Evolutionary conservation across 2,797 vertebrate species (phyloP), one percentile per base, ranked within the genome.

Genomic region (Rousettus madagascariensis): DNA sequence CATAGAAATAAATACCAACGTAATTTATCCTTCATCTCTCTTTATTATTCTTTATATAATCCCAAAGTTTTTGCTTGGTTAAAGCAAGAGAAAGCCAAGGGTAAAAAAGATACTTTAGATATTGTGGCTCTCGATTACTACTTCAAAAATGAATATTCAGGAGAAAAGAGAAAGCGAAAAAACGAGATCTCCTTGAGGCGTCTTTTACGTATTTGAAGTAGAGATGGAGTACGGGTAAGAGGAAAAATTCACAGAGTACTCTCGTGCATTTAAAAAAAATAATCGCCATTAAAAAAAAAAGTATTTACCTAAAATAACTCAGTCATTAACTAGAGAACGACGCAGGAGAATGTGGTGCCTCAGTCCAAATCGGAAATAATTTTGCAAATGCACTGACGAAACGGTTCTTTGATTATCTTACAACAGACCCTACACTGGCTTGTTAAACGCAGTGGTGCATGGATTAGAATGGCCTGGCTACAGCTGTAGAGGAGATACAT

Each of bases 71-170:
- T 86, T 92, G 19, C 33, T 78, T 89, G 72, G 61, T 91, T 90
- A 78, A 86, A 94, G 22, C 20, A 46, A n/a, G 16, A 30, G 0
- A 66, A 88, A 57, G 12, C 43, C 26, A 7, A 33, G 36, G 26
- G 16, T 57, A 41, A n/a, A 83, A 30, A 92, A 82, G 43, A 17
- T 82, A 61, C 68, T 36, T 86, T 3, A 78, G 66, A 92, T 79
- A 87, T 53, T 77, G 91, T 22, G 63, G 43, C 51, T 26, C 74
- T 92, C 69, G 91, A 4, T 9, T 12, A 30, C 11, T 26, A 20
- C 74, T 96, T 96, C 65, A 91, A 61, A 92, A 96, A 94, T 69
- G 97, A 77, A 69, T 95, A 97, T 36, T 41, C 86, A 86, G 51
- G 94, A 24, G 11, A 8, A 78, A 41, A 61, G 3, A 3, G 20